Evolutionary conservation across 1,140 invertebrate species (phyloP), one percentile per base, ranked within the genome.

Genomic region (Stegodyphus mimosarum): DNA sequence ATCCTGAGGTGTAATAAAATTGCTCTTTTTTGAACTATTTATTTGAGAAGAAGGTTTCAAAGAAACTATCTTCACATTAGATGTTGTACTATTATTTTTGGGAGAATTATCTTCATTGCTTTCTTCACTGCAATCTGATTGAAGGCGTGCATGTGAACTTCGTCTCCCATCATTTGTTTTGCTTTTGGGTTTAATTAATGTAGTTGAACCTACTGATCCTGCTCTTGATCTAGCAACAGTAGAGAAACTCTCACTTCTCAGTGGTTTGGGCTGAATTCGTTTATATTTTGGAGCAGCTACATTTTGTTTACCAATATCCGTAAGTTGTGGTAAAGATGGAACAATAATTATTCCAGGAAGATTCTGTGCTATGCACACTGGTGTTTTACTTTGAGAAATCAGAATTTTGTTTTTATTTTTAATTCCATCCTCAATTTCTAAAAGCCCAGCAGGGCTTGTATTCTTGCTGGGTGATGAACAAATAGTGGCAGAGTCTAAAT

Each of bases 161-260:
- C 73, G 74, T 33, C 83, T 60, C n/a, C 83, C 83, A 60, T 84
- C 81, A 64, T 78, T 72, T n/a, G 13, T 6, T 69, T 64, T 55
- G 49, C 13, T n/a, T 72, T 86, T 86, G 50, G 74, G 66, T 64
- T 86, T 78, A 13, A 17, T 78, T 15, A 13, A 48, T 18, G 33
- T 18, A n/a, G 50, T 63, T 6, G 83, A 86, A 1, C 83, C 83
- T 6, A 86, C 52, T 15, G 83, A 86, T 63, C 83, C 83, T 51
- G 83, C 94, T 94, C 88, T 95, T 94, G 84, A 95, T 69, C 93
- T 93, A 87, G 93, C 93, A 48, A 94, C 71, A 83, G 89, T 53
- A 89, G 88, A 83, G 94, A 75, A 87, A 88, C 55, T 89, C 88
- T 87, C 88, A 18, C 89, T 88, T 76, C 52, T 67, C 7, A 83